Conservation (phyloP, 2,113 vertebrate species). For the Pituophis catenifer region DNA sequence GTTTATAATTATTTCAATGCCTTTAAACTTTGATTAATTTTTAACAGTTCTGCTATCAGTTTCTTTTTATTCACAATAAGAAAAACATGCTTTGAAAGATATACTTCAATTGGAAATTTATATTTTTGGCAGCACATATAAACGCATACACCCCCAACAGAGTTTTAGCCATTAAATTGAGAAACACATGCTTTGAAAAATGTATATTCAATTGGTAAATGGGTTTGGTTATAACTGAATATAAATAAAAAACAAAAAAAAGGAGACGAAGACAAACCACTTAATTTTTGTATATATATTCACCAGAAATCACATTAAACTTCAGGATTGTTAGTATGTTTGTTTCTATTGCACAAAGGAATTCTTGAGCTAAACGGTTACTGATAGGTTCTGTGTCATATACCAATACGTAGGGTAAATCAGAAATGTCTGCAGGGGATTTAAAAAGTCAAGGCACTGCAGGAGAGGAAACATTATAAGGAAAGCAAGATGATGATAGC, state of each 20-base stretch:
- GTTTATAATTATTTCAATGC: constrained; percentile 1
- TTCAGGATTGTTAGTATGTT: neutral
- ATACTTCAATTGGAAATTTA: constrained; percentile 4
- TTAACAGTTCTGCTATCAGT: neutral
- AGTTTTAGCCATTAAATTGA: neutral
- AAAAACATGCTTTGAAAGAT: neutral
- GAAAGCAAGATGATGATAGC: neutral
- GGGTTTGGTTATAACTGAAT: neutral
- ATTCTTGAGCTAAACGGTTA: neutral
- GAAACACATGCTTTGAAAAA: neutral
- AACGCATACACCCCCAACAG: neutral
- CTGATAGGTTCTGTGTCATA: neutral
- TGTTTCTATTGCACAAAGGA: neutral
- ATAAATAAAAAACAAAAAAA: neutral
- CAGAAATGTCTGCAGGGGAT: neutral
- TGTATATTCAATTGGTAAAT: neutral
- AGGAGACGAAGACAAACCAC: neutral
- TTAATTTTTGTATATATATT: neutral
- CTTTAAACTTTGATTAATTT: constrained; percentile 22
- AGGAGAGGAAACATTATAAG: neutral
- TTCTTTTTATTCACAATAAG: neutral
- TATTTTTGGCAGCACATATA: neutral
- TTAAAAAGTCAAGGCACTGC: neutral
- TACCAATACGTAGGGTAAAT: neutral
- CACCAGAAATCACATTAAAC: neutral